Evolutionary conservation across 2,113 vertebrate species (phyloP).

Genomic region (Poecilia latipinna): DNA sequence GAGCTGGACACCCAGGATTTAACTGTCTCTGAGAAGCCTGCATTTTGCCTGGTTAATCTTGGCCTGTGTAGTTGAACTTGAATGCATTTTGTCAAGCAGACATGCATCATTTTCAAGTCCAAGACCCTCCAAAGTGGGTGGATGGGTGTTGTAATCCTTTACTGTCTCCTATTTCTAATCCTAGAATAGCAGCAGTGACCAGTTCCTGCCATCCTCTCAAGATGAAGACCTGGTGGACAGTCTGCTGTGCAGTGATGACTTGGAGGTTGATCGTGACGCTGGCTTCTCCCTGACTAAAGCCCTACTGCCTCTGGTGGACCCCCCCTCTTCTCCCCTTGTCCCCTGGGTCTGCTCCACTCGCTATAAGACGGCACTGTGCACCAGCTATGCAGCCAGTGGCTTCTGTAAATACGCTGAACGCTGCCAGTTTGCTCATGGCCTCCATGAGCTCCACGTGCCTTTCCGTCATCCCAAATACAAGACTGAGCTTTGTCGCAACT

Average conservation of each 20-base stretch:
- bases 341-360: conserved; percentile 79
- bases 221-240: conserved; percentile 67
- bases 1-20: too few species aligned
- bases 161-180: neutral
- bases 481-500: conserved; percentile 81
- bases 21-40: too few species aligned
- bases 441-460: conserved; percentile 81
- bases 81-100: too few species aligned
- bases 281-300: conserved; percentile 70
- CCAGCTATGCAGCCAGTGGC: conserved; percentile 72
- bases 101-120: too few species aligned
- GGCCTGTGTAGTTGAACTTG: neutral
- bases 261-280: neutral
- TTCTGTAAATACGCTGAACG: conserved; percentile 80
- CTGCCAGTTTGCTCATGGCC: conserved; percentile 84
- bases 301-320: conserved; percentile 71
- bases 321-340: conserved; percentile 29
- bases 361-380: conserved; percentile 85
- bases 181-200: conserved; percentile 67
- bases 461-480: conserved; percentile 85
- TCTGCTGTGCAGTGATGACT: conserved; percentile 53
- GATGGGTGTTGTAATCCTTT: neutral
- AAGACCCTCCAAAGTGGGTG: too few species aligned
- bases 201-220: conserved; percentile 66
- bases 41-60: too few species aligned